Evolutionary conservation across 2,113 vertebrate species (phyloP), one percentile per base, ranked within the genome.

Genomic region (Acanthochromis polyacanthus): DNA sequence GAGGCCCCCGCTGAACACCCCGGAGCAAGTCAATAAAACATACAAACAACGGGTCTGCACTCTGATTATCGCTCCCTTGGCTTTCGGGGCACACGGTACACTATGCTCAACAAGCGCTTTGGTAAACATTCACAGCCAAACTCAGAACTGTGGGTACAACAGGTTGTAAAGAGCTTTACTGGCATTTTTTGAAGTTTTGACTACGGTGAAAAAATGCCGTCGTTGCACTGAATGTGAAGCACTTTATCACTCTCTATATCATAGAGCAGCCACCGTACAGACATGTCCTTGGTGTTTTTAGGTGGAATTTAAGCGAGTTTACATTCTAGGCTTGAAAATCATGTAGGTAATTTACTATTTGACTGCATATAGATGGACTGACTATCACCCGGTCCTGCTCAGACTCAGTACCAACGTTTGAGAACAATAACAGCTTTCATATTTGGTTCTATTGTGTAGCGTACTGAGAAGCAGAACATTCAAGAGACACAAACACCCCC

Each of bases 1-100:
- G 68, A 82, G 64, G 80, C 67, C 81, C 25, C 75, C 25, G 78
- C 78, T 87, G 82, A 82, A 84, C 80, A 85, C 86, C 88, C 88
- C 55, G 83, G 60, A 88, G 90, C 85, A 69, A 85, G 88, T 90
- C 87, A 91, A 92, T 91, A 89, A 90, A 92, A 88, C 79, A 92
- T 82, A 87, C 81, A 86, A 91, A 83, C 85, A 92, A 87, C 85
- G 85, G 73, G 81, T 83, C 78, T 76, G 80, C 40, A 66, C 70
- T 83, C 70, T 81, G 82, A 88, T 90, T 86, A 91, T 81, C 62
- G 4, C 59, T 81, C 81, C 70, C 72, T 56, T 73, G 71, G 81
- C 88, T 79, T 82, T 22, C 51, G 56, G 67, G 59, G 53, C 56
- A 78, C 63, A 61, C 46, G 28, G 67, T 14, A 73, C 67, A 82